Conservation (phyloP, 2,113 vertebrate genomes). For the Paramormyrops kingsleyae region DNA sequence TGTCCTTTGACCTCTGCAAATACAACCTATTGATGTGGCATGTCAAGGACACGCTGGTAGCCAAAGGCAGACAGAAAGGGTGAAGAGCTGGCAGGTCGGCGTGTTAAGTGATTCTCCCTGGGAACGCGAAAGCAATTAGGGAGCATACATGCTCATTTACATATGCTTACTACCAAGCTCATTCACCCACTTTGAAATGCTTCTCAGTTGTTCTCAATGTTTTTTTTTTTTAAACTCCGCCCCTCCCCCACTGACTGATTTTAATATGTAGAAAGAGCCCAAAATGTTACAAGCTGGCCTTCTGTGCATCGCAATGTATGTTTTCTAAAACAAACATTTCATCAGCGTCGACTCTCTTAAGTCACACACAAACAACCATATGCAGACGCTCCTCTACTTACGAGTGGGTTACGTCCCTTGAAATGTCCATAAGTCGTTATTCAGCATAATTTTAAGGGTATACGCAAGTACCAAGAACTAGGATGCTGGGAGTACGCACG, state of each 20-base stretch:
- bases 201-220: not conserved
- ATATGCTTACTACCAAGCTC: not conserved
- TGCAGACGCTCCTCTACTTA: too few species aligned
- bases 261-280: not conserved
- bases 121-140: constrained; percentile 7
- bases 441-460: too few species aligned
- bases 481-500: too few species aligned
- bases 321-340: not conserved
- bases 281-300: not conserved
- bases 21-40: not conserved
- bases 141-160: not conserved
- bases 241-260: not conserved
- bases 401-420: too few species aligned
- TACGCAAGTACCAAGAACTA: too few species aligned
- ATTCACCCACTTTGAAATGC: not conserved
- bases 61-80: not conserved
- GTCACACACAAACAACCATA: not conserved
- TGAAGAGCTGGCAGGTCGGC: not conserved
- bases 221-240: not conserved
- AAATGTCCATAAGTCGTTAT: too few species aligned
- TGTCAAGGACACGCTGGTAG: not conserved
- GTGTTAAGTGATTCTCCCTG: not conserved
- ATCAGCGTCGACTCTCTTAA: not conserved
- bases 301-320: not conserved
- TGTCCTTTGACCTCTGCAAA: not conserved